These are phyloP conservation scores for Pristionchus exspectatus DNA, from an alignment of 2,888 invertebrate species.

Conservation along the genomic window DNA sequence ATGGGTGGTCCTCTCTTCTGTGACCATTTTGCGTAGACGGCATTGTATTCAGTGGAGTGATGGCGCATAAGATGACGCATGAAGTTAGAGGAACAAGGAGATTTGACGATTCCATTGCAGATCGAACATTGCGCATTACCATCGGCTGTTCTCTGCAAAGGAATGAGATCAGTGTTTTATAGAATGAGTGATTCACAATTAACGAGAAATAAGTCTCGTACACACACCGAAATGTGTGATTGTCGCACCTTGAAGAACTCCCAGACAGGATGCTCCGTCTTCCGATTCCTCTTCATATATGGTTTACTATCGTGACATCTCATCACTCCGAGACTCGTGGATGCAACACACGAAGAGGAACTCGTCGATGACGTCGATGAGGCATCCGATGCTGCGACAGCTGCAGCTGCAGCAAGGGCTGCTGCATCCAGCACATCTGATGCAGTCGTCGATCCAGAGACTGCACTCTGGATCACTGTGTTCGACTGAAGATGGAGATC, in stretches of 20 bases:
- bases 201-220: background rate
- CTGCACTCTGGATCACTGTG: slow-evolving; percentile 19
- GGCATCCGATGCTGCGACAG: slow-evolving; percentile 13
- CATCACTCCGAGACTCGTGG: slow-evolving; percentile 3
- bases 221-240: background rate
- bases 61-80: slow-evolving; percentile 73
- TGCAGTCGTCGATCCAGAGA: background rate
- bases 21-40: slow-evolving; percentile 69
- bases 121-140: slow-evolving; percentile 71
- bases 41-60: slow-evolving; percentile 67
- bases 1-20: slow-evolving; percentile 61
- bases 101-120: slow-evolving; percentile 66
- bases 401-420: slow-evolving; percentile 37
- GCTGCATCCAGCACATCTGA: background rate
- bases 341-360: slow-evolving; percentile 13
- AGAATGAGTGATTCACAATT: background rate
- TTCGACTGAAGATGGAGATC: background rate
- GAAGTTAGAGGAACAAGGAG: slow-evolving; percentile 70
- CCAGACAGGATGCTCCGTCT: slow-evolving; percentile 72
- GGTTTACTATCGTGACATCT: slow-evolving; percentile 59
- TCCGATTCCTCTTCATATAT: slow-evolving; percentile 69
- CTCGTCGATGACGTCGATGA: slow-evolving; percentile 55
- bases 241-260: slow-evolving; percentile 65
- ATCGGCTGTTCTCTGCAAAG: slow-evolving; percentile 62
- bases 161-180: background rate